Percentiles rank a stretch among this genome's conserved stretches.
phyloP scores from a whole-genome alignment of 1,140 invertebrate species.

The Brachionus manjavacas region DNA sequence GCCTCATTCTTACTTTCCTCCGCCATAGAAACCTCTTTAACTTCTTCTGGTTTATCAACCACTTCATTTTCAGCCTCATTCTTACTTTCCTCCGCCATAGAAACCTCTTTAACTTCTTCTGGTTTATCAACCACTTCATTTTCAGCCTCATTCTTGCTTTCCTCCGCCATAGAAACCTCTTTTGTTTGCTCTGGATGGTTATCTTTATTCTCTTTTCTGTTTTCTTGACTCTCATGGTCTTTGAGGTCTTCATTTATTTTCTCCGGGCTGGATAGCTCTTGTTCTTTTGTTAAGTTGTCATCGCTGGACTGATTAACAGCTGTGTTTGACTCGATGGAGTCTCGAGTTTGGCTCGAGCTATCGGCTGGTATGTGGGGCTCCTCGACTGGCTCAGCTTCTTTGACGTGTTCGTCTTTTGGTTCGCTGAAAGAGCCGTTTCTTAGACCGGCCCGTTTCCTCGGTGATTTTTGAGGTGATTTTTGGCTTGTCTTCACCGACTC shows the following conservation, averaged over 20 bases:
- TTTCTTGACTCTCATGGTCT: too few relatives aligned
- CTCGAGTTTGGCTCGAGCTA: background rate
- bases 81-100: too few relatives aligned
- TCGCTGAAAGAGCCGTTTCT: background rate
- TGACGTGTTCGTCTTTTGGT: background rate
- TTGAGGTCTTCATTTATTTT: background rate
- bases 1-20: background rate
- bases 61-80: background rate
- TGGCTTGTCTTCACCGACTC: background rate
- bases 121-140: background rate
- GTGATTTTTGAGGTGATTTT: slow-evolving; percentile 12
- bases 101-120: too few relatives aligned
- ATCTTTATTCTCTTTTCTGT: background rate
- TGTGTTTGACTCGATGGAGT: background rate
- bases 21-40: background rate
- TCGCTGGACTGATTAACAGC: background rate
- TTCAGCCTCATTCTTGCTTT: background rate
- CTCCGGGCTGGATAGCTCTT: background rate
- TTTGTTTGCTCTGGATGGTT: background rate
- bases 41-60: background rate
- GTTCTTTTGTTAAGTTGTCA: background rate
- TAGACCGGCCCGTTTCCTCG: background rate
- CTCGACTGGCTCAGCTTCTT: background rate
- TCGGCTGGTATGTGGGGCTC: background rate
- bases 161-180: too few relatives aligned